These are phyloP conservation scores for Phymatocera aterrima DNA, from an alignment of 2,888 invertebrate genomes.

Conservation along the genomic window DNA sequence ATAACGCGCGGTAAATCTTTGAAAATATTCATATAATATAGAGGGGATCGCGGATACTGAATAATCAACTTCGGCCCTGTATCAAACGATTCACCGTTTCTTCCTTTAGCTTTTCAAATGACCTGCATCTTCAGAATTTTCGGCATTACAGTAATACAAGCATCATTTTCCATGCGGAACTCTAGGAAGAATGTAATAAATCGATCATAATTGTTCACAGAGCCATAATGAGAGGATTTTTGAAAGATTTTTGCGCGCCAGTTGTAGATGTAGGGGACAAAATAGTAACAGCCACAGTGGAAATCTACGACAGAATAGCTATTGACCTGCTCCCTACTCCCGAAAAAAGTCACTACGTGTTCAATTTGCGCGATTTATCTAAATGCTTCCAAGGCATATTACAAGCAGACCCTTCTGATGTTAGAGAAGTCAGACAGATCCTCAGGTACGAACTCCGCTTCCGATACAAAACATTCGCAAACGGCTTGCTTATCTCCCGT, in stretches of 20 bases:
- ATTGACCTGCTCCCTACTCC: slow-evolving; percentile 92
- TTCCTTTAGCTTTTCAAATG: no score
- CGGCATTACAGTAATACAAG: no score
- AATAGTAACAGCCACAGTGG: slow-evolving; percentile 89
- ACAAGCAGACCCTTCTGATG: slow-evolving; percentile 85
- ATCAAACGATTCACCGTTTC: no score
- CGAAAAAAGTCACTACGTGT: slow-evolving; percentile 94
- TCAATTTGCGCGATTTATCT: slow-evolving; percentile 93
- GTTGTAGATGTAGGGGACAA: slow-evolving; percentile 82
- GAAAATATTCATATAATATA: no score
- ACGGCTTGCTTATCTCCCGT: background rate
- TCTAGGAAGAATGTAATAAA: background rate
- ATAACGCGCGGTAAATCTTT: no score
- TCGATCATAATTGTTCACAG: slow-evolving; percentile 64
- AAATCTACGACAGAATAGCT: slow-evolving; percentile 88
- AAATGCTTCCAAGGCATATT: slow-evolving; percentile 94
- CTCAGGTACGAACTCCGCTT: slow-evolving; percentile 77
- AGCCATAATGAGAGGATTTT: slow-evolving; percentile 85
- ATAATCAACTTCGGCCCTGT: no score
- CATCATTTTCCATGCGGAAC: background rate
- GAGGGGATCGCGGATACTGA: no score
- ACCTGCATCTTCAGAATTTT: no score
- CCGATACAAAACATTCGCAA: no score
- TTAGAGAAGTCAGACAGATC: slow-evolving; percentile 83
- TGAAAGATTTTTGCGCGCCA: slow-evolving; percentile 85